Base-by-base conservation (phyloP, 2,888 invertebrate species). In the Unio delphinus region DNA sequence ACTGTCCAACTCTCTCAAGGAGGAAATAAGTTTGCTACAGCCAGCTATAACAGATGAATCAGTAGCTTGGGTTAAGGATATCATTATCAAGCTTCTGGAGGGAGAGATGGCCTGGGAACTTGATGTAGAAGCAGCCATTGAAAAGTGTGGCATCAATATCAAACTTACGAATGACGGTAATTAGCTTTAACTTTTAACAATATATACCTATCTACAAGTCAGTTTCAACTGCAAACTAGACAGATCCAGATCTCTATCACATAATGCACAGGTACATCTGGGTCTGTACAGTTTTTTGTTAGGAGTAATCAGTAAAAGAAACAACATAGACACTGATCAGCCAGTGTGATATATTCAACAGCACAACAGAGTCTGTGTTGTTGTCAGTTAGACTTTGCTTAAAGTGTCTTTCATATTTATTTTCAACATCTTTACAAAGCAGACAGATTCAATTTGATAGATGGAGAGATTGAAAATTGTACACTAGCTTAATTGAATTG, bases 141-240 rank as follows among this genome's bases (percentile, higher is more conserved):
- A 87, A 67, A 81, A 84, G 58, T 88, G 88, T 82, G 89, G 89
- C 7, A 83, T 87, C 64, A 87, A 88, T 72, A 78, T 86, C 28
- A 87, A 86, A 67, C 74, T 89, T 3, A 87, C 89, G 6, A 84
- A 83, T 66, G 88, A 89, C 67, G 80, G 89, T 89, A 75, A 23
- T 23, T 70, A 78, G 67, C 55, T 7, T 17, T 30, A 54, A 6
- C 55, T 34, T 68, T 7, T 26, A 55, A 45, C 45, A 2, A 15
- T 45, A 45, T 45, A 45, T 45, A 45, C 45, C 3, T 45, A 3
- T 15, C 8, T 45, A 15, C 15, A 45, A 45, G 45, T 45, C 45
- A 15, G 15, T 11, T 45, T 0, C 15, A 45, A 45, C 45, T 45
- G 45, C 45, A 45, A 11, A 45, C 45, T 45, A 15, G 45, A 45